A percentile compares a stretch with the other conserved stretches of the same genome.
Evolutionary conservation across 2,797 vertebrate genomes (phyloP).

Genomic region (Liparis tanakae): DNA sequence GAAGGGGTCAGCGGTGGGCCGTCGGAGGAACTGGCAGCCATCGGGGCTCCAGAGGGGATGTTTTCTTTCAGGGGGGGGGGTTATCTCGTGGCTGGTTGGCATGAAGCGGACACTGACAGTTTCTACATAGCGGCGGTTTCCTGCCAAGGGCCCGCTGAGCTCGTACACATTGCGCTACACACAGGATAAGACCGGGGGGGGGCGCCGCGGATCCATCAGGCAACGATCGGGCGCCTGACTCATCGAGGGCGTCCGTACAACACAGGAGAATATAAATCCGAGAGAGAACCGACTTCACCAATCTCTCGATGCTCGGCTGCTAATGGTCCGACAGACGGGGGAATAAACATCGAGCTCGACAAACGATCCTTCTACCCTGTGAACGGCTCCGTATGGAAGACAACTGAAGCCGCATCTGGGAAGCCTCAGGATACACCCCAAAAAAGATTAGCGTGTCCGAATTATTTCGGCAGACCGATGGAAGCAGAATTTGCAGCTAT

Average conservation of each 20-base stretch:
- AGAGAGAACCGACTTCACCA: slow-evolving; percentile 35
- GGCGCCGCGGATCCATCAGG: slow-evolving; percentile 50
- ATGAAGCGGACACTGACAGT: slow-evolving; percentile 63
- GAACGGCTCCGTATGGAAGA: neutral
- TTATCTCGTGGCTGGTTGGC: slow-evolving; percentile 76
- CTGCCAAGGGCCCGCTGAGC: slow-evolving; percentile 72
- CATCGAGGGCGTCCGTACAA: slow-evolving; percentile 54
- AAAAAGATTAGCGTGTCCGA: neutral
- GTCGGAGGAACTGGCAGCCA: slow-evolving; percentile 77
- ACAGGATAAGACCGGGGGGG: slow-evolving; percentile 56
- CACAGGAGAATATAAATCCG: slow-evolving; percentile 30
- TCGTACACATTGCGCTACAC: slow-evolving; percentile 68
- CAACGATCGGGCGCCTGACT: slow-evolving; percentile 61
- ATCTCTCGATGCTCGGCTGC: neutral
- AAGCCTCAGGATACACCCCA: neutral
- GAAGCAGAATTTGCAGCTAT: neutral
- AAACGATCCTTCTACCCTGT: neutral
- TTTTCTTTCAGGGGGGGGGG: slow-evolving; percentile 43
- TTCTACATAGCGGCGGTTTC: slow-evolving; percentile 58
- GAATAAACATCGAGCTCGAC: neutral
- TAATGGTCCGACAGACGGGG: neutral
- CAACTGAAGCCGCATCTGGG: neutral
- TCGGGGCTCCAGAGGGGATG: slow-evolving; percentile 69
- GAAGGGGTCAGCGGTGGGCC: slow-evolving; percentile 82
- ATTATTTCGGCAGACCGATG: neutral